Evolutionary conservation across 64 coral and sea anemone species (phyloP).

Genomic region (Trachythela sp.): DNA sequence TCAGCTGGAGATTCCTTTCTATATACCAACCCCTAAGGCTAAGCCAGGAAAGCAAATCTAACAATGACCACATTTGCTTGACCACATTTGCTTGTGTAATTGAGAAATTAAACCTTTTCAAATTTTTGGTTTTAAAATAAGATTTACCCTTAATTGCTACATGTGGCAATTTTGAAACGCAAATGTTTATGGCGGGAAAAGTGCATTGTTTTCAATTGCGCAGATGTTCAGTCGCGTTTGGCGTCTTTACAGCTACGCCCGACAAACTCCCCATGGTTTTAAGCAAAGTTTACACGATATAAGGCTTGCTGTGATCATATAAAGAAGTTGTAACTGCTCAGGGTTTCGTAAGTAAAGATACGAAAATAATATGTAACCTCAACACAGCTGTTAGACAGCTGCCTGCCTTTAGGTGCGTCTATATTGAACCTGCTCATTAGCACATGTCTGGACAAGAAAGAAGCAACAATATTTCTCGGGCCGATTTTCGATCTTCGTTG

Average conservation of each 20-base stretch:
- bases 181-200: neutral
- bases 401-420: neutral
- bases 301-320: neutral
- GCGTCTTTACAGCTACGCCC: neutral
- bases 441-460: neutral
- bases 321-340: neutral
- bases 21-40: neutral
- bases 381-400: conserved; percentile 12
- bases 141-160: neutral
- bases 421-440: neutral
- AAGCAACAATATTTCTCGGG: neutral
- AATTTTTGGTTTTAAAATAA: neutral
- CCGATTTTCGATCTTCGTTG: neutral
- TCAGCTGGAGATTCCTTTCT: neutral
- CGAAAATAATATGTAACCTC: neutral
- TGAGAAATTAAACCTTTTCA: neutral
- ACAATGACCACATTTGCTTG: neutral
- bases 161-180: neutral
- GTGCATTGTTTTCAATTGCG: neutral
- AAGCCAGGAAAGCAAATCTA: neutral
- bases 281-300: neutral
- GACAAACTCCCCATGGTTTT: neutral
- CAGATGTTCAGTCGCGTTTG: neutral
- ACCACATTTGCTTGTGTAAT: neutral
- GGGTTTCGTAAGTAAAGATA: neutral